phyloP scores from a whole-genome alignment of 2,797 vertebrate species.

The Premnoplex brunnescens region DNA sequence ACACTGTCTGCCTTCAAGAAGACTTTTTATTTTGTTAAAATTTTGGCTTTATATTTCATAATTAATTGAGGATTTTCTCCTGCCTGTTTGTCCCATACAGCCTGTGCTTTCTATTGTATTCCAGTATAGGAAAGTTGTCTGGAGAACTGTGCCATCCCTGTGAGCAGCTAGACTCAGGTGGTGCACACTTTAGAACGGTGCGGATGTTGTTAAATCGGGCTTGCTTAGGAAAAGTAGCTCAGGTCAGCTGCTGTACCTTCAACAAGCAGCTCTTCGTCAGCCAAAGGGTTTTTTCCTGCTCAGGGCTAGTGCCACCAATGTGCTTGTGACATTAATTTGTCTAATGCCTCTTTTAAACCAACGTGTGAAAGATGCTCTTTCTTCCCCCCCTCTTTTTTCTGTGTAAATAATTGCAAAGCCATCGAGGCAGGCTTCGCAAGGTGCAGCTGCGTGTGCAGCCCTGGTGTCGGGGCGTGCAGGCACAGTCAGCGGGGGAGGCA shows the following conservation, averaged over 20 bases:
- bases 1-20: neutral
- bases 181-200: neutral
- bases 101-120: neutral
- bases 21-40: neutral
- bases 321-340: neutral
- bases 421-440: neutral
- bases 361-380: neutral
- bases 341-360: constrained; percentile 18
- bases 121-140: neutral
- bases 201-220: neutral
- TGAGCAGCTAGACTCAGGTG: neutral
- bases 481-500: accelerated
- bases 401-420: neutral
- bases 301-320: neutral
- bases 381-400: neutral
- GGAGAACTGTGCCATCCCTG: neutral
- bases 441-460: neutral
- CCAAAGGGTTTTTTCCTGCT: neutral
- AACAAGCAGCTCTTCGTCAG: neutral
- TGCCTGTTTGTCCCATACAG: neutral
- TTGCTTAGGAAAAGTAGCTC: neutral
- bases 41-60: neutral
- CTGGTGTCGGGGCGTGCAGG: neutral
- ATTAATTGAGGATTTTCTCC: neutral
- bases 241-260: neutral